A percentile compares a stretch with the other conserved stretches of the same genome.
phyloP scores from a whole-genome alignment of 2,113 vertebrate species.

The Anoplopoma fimbria region DNA sequence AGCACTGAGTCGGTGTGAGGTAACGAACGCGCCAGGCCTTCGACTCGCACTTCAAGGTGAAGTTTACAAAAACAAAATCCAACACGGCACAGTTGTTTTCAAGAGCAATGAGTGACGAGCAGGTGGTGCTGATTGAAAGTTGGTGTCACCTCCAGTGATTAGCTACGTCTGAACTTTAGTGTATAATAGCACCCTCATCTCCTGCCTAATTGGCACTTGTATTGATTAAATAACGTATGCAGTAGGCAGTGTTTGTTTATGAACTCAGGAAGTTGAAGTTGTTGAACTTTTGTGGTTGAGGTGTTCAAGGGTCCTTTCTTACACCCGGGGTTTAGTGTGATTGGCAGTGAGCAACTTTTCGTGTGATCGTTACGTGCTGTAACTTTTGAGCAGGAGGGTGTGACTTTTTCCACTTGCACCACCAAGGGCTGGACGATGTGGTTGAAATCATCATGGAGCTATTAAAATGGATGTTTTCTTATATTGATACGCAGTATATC shows the following conservation, averaged over 20 bases:
- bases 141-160: conserved; percentile 69
- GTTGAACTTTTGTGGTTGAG: conserved; percentile 39
- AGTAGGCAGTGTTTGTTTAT: conserved; percentile 73
- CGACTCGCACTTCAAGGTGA: conserved; percentile 9
- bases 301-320: not conserved
- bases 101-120: conserved; percentile 43
- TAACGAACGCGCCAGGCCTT: conserved; percentile 5
- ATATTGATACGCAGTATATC: too few relatives aligned
- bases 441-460: too few relatives aligned
- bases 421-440: too few relatives aligned
- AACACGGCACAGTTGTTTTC: conserved; percentile 48
- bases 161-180: conserved; percentile 51
- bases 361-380: not conserved
- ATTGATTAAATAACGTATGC: conserved; percentile 85
- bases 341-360: not conserved
- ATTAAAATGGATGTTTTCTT: too few relatives aligned
- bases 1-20: conserved; percentile 11
- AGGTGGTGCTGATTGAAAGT: conserved; percentile 72
- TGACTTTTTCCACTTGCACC: too few relatives aligned
- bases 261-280: conserved; percentile 59
- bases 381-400: not conserved
- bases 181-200: conserved; percentile 76
- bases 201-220: conserved; percentile 72
- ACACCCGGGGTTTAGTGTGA: not conserved
- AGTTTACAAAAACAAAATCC: conserved; percentile 53